Conservation (phyloP, 2,888 invertebrate species). For the Chalcis sispes region DNA sequence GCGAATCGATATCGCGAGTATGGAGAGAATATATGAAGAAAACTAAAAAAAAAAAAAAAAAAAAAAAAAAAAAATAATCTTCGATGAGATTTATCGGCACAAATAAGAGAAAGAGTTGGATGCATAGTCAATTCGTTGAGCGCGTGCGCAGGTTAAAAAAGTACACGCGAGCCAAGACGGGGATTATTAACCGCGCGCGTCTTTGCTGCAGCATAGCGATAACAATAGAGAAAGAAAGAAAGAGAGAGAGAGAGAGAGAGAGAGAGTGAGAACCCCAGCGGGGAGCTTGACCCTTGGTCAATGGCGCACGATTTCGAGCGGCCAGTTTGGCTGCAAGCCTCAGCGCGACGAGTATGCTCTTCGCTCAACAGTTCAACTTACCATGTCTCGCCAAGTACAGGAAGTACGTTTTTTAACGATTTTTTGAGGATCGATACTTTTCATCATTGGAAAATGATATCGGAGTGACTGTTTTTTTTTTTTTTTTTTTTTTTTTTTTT, state of each 20-base stretch:
- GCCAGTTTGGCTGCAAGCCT: constrained; percentile 57
- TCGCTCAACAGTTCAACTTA: constrained; percentile 68
- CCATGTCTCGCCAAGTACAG: constrained; percentile 73
- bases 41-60: too few relatives aligned
- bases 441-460: too few relatives aligned
- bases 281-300: constrained; percentile 75
- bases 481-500: too few relatives aligned
- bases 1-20: too few relatives aligned
- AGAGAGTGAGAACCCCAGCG: constrained; percentile 46
- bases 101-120: too few relatives aligned
- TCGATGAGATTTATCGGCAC: too few relatives aligned
- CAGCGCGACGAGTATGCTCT: constrained; percentile 66
- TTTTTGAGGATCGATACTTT: too few relatives aligned
- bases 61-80: too few relatives aligned
- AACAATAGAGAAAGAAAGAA: neutral
- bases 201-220: neutral
- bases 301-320: constrained; percentile 60
- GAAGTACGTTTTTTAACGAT: constrained; percentile 72
- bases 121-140: neutral
- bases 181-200: neutral
- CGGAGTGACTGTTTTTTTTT: too few relatives aligned
- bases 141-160: constrained; percentile 26
- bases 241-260: too few relatives aligned
- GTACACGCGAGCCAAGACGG: too few relatives aligned
- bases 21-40: too few relatives aligned